phyloP scores from a whole-genome alignment of 1,140 invertebrate genomes.

The Dinothrombium tinctorium region DNA sequence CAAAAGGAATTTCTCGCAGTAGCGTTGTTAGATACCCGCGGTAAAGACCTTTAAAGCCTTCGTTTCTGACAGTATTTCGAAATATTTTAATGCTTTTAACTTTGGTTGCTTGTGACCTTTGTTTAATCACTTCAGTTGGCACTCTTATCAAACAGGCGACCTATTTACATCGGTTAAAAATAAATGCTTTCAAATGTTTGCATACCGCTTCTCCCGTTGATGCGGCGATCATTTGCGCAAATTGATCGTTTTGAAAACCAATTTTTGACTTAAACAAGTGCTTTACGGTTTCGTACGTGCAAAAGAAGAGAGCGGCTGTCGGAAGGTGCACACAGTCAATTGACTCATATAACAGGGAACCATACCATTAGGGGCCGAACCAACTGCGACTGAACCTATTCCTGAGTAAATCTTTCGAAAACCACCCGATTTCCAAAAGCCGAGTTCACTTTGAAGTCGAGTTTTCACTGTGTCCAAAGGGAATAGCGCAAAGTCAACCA shows the following conservation, averaged over 20 bases:
- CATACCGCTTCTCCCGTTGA: conserved; percentile 57
- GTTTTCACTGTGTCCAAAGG: conserved; percentile 90
- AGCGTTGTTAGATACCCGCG: conserved; percentile 73
- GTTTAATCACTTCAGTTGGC: conserved; percentile 83
- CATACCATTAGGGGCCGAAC: conserved; percentile 56
- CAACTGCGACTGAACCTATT: conserved; percentile 49
- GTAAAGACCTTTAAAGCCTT: conserved; percentile 46
- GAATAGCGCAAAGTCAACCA: conserved; percentile 49
- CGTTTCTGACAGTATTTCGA: conserved; percentile 32
- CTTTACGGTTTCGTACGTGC: conserved; percentile 67
- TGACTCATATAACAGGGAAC: neutral
- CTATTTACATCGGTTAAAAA: conserved; percentile 17
- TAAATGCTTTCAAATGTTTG: conserved; percentile 11
- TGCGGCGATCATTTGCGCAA: conserved; percentile 58
- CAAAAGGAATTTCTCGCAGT: conserved; percentile 76
- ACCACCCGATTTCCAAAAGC: conserved; percentile 66
- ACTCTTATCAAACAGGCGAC: conserved; percentile 66
- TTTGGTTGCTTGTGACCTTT: conserved; percentile 52
- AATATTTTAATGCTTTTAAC: conserved; percentile 29
- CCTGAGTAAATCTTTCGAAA: conserved; percentile 71
- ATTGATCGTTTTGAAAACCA: conserved; percentile 28
- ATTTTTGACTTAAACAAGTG: conserved; percentile 16
- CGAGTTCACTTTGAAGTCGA: conserved; percentile 58
- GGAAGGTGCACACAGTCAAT: no score
- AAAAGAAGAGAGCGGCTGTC: neutral